Base-by-base conservation (phyloP, 2,797 vertebrate genomes). In the Dendrocincla fuliginosa region DNA sequence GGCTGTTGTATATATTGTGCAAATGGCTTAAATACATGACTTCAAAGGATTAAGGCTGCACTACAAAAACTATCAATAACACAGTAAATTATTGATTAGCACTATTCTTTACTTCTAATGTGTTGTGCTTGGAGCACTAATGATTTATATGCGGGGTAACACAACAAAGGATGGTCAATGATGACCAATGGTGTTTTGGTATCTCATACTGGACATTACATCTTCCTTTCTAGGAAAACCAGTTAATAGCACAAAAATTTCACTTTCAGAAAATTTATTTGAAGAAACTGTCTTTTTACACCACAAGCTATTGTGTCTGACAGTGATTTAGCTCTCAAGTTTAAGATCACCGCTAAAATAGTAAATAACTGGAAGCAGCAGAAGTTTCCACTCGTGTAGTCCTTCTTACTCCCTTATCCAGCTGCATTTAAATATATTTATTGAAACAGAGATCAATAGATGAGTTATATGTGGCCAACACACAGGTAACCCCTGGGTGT, bases 41-140 rank as follows among this genome's bases (percentile, higher is more conserved):
- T 61, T 76, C 35, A 82, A 50, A 93, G 74, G 76, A 91, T 82
- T 88, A 85, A 78, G 18, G 52, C 22, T 68, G 28, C 47, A 30
- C 39, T 79, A 33, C 18, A 52, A 55, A 88, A 93, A 6, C 65
- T 23, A 82, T 67, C 50, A 84, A 56, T 86, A 93, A 75, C 30
- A 64, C 7, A 30, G 13, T 59, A 46, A 67, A 65, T 73, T 88
- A 88, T 86, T 87, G 69, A 93, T 75, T 69, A 68, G 50, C 71
- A n/a, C n/a, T 93, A 39, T 83, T 85, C 87, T 81, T 78, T 78
- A 78, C 42, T 65, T 73, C 55, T 74, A 46, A 69, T 35, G 30
- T 15, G 11, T 39, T 81, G 6, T 41, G 13, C 86, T 86, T 81
- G 47, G 56, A 57, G 9, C 33, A 13, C 0, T 90, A 67, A 44